phyloP scores from a whole-genome alignment of 53 echinoderm and acorn worm species.

The Holothuria scabra region DNA sequence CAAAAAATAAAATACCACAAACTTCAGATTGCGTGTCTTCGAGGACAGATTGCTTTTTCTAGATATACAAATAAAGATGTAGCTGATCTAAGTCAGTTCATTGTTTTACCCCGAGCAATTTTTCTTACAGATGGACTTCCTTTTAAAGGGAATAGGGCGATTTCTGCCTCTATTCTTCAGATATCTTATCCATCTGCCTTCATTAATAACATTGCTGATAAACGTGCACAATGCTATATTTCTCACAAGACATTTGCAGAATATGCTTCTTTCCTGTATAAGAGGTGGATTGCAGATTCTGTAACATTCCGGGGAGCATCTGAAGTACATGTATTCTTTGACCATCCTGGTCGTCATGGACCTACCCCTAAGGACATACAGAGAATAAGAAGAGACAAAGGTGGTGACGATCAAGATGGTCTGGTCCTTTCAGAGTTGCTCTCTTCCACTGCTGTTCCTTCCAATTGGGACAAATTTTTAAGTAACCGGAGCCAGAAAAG shows the following conservation, averaged over 20 bases:
- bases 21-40: constrained; percentile 31
- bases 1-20: constrained; percentile 51
- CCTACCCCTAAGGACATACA: constrained; percentile 18
- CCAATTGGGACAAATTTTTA: constrained; percentile 8
- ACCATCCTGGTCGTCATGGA: constrained; percentile 43
- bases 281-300: constrained; percentile 7
- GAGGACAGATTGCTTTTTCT: constrained; percentile 22
- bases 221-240: background rate
- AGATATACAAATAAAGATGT: background rate
- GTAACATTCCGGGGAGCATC: background rate
- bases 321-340: constrained; percentile 36
- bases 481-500: constrained; percentile 18
- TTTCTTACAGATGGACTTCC: constrained; percentile 13
- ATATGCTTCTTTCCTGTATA: constrained; percentile 14
- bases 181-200: constrained; percentile 9
- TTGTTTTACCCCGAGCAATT: constrained; percentile 35
- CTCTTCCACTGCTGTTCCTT: background rate
- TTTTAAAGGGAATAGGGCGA: constrained; percentile 13
- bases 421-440: background rate
- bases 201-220: background rate
- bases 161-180: too few relatives aligned
- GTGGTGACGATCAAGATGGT: background rate
- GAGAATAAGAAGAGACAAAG: constrained; percentile 3
- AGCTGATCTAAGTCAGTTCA: too few relatives aligned
- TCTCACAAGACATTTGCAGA: constrained; percentile 40